Evolutionary conservation across 2,888 invertebrate species (phyloP), one percentile per base, ranked within the genome.

Genomic region (Rambutsinella grinnellia): DNA sequence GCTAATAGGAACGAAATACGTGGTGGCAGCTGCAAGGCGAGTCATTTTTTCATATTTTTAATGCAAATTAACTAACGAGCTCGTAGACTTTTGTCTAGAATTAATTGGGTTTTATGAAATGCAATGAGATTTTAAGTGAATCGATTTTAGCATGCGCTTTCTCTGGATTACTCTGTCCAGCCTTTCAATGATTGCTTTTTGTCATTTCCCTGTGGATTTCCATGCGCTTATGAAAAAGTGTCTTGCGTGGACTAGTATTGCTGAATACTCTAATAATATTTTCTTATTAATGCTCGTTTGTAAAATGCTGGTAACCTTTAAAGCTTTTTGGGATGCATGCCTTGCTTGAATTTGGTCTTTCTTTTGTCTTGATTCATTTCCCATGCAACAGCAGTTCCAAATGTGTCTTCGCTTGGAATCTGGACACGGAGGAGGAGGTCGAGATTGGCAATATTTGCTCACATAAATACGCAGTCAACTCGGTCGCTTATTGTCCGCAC

Each of bases 401-500:
- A 66, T 79, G 79, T 61, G 78, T 83, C 77, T 83, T 66, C 60
- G 82, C 78, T 49, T 83, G 83, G 83, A 81, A 79, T 61, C 70
- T 82, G 62, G 79, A 80, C 8, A 81, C 82, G 10, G 68, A 70
- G 60, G 78, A 79, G 67, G 81, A 80, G 61, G 66, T 82, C 10
- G 83, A 83, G 65, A 66, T 82, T 21, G 58, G 79, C 13, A 72
- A 72, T 8, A 81, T 82, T 70, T 81, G 82, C 49, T 67, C 81
- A 2, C 90, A 91, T 85, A 86, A 89, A 46, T 92, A 91, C 84
- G 90, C 91, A 3, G 89, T 91, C 71, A 89, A 90, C 69, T 90
- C 91, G 69, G 88, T 91, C 74, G 89, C 90, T 75, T 91, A 92
- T 86, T 87, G 90, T 6, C 87, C 89, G 5, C 91, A 91, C 85